Percentiles rank a stretch among this genome's conserved stretches.
Evolutionary conservation across 35 echinoderm and acorn worm species (phyloP).

Genomic region (Anneissia japonica): DNA sequence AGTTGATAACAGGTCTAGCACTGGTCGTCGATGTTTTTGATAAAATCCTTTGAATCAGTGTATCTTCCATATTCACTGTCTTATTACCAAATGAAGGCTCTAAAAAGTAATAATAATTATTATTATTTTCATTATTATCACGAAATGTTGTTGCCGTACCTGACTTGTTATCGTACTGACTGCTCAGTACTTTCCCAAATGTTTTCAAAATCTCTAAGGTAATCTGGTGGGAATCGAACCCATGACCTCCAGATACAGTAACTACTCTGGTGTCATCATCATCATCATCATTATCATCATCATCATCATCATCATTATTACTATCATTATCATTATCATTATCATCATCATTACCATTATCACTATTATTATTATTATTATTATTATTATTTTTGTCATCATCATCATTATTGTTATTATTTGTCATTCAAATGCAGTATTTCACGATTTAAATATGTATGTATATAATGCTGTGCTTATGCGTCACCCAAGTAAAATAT

Average conservation of each 20-base stretch:
- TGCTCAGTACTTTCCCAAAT: no score
- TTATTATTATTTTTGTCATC: not conserved
- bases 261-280: not conserved
- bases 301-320: not conserved
- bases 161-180: no score
- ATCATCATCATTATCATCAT: not conserved
- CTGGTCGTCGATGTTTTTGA: not conserved
- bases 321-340: not conserved
- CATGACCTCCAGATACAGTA: no score
- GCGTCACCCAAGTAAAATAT: no score
- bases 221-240: no score
- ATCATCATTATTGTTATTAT: conserved; percentile 3
- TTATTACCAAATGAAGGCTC: not conserved
- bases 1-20: not conserved
- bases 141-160: no score
- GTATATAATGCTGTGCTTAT: not conserved
- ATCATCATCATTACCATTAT: conserved; percentile 2
- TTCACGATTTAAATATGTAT: not conserved
- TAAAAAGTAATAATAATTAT: not conserved
- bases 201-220: no score
- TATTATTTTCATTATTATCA: no score
- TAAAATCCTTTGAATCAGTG: not conserved
- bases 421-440: not conserved
- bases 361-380: conserved; percentile 3
- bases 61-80: not conserved